Evolutionary conservation across 2,797 vertebrate genomes (phyloP).

Genomic region (Gobio occitaniae): DNA sequence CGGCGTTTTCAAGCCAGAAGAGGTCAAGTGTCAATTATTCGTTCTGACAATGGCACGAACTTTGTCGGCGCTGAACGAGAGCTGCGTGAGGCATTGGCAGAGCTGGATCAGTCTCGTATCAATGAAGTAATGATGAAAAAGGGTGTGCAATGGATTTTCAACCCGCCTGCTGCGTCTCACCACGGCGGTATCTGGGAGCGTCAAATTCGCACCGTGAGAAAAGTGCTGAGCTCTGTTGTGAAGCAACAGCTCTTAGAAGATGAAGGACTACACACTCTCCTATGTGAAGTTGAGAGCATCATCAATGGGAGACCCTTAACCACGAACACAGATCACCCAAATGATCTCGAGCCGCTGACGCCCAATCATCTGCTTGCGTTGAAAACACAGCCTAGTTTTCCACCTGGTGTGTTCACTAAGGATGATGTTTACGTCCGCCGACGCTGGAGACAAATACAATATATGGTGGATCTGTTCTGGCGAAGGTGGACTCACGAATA

Average conservation of each 20-base stretch:
- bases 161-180: constrained; percentile 39
- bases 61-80: constrained; percentile 13
- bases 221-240: constrained; percentile 36
- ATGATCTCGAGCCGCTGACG: too few relatives aligned
- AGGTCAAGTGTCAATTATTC: constrained; percentile 14
- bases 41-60: neutral
- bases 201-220: constrained; percentile 36
- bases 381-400: too few relatives aligned
- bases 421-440: too few relatives aligned
- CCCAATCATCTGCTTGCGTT: too few relatives aligned
- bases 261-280: constrained; percentile 34
- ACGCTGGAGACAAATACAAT: constrained; percentile 39
- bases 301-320: neutral
- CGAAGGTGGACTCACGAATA: constrained; percentile 36
- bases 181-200: too few relatives aligned
- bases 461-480: constrained; percentile 29
- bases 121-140: constrained; percentile 6
- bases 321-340: too few relatives aligned
- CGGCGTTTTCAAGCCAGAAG: neutral
- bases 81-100: neutral
- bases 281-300: constrained; percentile 13
- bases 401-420: too few relatives aligned
- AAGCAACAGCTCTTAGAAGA: constrained; percentile 30
- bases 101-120: neutral
- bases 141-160: constrained; percentile 31